Base-by-base conservation (phyloP, 2,113 vertebrate genomes). In the Monarcha castaneiventris region DNA sequence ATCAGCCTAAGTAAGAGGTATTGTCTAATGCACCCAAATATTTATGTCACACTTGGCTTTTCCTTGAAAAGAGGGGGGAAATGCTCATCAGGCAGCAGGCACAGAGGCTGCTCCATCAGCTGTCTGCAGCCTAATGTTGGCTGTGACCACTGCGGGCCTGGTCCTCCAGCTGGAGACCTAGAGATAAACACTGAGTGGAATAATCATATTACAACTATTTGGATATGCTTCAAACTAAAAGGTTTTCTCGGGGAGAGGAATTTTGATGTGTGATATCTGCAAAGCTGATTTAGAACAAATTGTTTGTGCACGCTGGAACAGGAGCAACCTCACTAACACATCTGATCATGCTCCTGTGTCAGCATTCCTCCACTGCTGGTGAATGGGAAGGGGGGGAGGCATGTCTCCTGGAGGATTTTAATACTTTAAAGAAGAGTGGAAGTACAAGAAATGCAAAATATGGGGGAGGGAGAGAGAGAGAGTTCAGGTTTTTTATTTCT, bases 141-240 rank as follows among this genome's bases (percentile, higher is more conserved):
- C 62, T 93, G 46, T 88, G 72, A 64, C 81, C 93, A 41, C 80
- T 10, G 7, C 0, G 0, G 82, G 56, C 71, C 80, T 85, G 56
- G 27, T 37, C 37, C 69, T 89, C 54, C 94, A 84, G 69, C 56
- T 94, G 93, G 92, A 81, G 55, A 89, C 84, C 66, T 64, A 63
- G 61, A 93, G 87, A 94, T 95, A 96, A 96, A 93, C 1, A 2
- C 23, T 16, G 46, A 77, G 48, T 55, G 46, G 85, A 95, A 93
- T 86, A 94, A 94, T 96, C 87, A 35, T 21, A 80, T 91, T 95
- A 91, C 46, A 93, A 67, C 33, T 58, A 6, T 43, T 33, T 95
- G 82, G 64, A 76, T 90, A 81, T 48, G 51, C 66, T 84, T 93
- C 63, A 74, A 13, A 62, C 46, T 23, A 52, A 90, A 89, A 83